Evolutionary conservation across 2,888 invertebrate species (phyloP).

Genomic region (Vanessa cardui): DNA sequence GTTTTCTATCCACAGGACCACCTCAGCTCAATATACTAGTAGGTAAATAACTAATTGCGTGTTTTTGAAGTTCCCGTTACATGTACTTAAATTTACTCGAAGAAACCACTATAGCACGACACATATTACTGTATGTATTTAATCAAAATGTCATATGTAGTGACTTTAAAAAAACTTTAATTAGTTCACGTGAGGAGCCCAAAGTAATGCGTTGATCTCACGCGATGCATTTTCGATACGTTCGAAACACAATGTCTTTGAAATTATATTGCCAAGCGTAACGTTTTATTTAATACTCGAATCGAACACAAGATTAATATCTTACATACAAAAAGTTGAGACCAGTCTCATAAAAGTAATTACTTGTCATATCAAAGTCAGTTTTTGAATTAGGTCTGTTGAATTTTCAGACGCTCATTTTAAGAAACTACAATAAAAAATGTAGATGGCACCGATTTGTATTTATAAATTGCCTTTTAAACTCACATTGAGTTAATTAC

Average conservation of each 20-base stretch:
- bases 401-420: conserved; percentile 26
- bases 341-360: conserved; percentile 43
- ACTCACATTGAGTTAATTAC: too few species aligned
- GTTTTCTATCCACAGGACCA: too few species aligned
- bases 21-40: too few species aligned
- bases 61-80: not conserved
- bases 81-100: not conserved
- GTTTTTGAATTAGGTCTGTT: conserved; percentile 34
- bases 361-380: conserved; percentile 45
- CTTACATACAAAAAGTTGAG: conserved; percentile 37
- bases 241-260: conserved; percentile 38
- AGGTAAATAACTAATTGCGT: too few species aligned
- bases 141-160: conserved; percentile 17
- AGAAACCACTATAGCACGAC: conserved; percentile 17
- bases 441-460: too few species aligned
- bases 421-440: not conserved
- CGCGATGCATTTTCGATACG: conserved; percentile 34
- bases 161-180: conserved; percentile 37
- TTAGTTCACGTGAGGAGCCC: conserved; percentile 36
- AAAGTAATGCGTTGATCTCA: conserved; percentile 39
- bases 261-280: conserved; percentile 42
- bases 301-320: conserved; percentile 36
- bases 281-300: conserved; percentile 39
- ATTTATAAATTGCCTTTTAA: too few species aligned
- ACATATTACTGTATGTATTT: conserved; percentile 11